phyloP scores from a whole-genome alignment of 2,113 vertebrate species.

The Heterotis niloticus region DNA sequence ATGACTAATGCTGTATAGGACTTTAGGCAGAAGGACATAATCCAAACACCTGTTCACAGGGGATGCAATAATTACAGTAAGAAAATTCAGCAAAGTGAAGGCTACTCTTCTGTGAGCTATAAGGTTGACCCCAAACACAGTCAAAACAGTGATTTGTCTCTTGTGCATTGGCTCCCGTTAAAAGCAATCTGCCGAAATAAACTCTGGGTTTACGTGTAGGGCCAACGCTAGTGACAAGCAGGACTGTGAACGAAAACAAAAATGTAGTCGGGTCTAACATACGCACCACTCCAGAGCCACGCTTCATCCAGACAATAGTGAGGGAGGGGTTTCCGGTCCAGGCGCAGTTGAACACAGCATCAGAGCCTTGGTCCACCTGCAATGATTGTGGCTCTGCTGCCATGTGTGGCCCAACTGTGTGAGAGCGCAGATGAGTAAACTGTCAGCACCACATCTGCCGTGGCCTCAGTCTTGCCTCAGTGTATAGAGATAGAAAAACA shows the following conservation, averaged over 20 bases:
- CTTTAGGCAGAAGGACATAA: no score
- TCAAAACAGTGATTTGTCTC: no score
- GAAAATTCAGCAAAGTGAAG: no score
- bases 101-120: no score
- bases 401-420: conserved; percentile 91
- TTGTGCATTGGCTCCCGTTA: no score
- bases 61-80: no score
- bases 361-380: conserved; percentile 89
- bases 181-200: no score
- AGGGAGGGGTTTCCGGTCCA: conserved; percentile 96
- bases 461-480: background rate
- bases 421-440: background rate
- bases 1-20: no score
- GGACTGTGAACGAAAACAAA: background rate
- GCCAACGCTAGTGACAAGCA: background rate
- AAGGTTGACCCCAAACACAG: no score
- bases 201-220: background rate
- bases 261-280: no score
- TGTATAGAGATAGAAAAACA: no score
- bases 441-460: background rate
- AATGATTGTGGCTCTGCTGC: conserved; percentile 88
- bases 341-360: conserved; percentile 89
- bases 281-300: conserved; percentile 92
- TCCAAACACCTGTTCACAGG: no score
- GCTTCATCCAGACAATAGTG: conserved; percentile 98